phyloP scores from a whole-genome alignment of 1,140 invertebrate species.

The Monochamus saltuarius region DNA sequence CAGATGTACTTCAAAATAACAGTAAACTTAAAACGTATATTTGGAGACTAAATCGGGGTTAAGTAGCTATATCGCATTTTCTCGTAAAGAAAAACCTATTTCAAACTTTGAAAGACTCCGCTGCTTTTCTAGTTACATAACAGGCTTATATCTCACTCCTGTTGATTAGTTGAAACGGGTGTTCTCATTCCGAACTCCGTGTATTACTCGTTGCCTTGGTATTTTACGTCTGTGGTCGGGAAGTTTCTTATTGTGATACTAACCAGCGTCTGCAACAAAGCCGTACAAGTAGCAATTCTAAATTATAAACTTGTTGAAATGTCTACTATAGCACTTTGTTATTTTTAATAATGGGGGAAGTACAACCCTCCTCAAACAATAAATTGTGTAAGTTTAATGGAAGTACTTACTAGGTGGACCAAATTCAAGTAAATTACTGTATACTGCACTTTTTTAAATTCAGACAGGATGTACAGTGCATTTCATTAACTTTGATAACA shows the following conservation, averaged over 20 bases:
- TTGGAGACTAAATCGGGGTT: too few relatives aligned
- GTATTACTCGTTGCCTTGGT: constrained; percentile 6
- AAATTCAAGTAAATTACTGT: too few relatives aligned
- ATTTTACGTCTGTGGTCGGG: constrained; percentile 19
- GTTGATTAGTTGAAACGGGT: constrained; percentile 10
- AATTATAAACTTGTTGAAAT: constrained; percentile 26
- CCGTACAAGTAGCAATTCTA: constrained; percentile 16
- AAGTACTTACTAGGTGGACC: too few relatives aligned
- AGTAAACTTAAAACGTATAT: too few relatives aligned
- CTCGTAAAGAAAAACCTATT: constrained; percentile 22
- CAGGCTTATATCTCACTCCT: constrained; percentile 9
- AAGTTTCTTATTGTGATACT: constrained; percentile 21
- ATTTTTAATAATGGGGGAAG: too few relatives aligned
- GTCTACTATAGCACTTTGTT: too few relatives aligned
- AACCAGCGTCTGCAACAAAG: constrained; percentile 16
- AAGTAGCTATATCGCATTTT: constrained; percentile 2
- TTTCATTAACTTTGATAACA: too few relatives aligned
- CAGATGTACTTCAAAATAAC: too few relatives aligned
- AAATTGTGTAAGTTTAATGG: too few relatives aligned
- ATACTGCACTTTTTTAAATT: too few relatives aligned
- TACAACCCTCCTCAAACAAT: too few relatives aligned
- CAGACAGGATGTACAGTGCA: too few relatives aligned
- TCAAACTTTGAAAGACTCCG: constrained; percentile 10
- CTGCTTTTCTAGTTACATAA: constrained; percentile 21
- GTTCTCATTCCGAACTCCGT: constrained; percentile 15